Conservation (phyloP, 1,140 invertebrate species). For the Papilio polyxenes region DNA sequence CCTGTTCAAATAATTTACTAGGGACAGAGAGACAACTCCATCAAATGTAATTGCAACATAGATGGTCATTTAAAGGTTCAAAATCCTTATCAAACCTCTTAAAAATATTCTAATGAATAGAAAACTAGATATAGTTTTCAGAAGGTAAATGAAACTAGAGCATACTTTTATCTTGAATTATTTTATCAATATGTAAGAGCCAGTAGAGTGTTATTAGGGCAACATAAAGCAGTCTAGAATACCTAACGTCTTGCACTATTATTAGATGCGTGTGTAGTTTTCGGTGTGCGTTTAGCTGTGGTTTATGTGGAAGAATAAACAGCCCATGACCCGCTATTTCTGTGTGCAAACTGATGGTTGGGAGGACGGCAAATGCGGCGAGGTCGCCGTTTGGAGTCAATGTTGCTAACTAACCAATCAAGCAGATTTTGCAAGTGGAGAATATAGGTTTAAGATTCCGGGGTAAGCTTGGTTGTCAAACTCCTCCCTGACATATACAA, state of each 20-base stretch:
- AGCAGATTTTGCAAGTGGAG: neutral
- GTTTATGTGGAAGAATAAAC: slow-evolving; percentile 33
- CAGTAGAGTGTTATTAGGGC: neutral
- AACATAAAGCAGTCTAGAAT: slow-evolving; percentile 23
- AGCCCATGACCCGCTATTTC: slow-evolving; percentile 37
- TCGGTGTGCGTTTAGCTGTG: slow-evolving; percentile 11
- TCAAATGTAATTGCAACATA: too few species aligned
- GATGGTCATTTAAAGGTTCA: too few species aligned
- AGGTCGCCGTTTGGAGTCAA: neutral
- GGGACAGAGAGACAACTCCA: too few species aligned
- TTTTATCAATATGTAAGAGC: neutral
- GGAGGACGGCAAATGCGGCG: neutral
- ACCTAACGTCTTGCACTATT: slow-evolving; percentile 28
- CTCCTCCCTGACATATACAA: too few species aligned
- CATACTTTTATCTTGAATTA: neutral
- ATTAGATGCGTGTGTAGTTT: slow-evolving; percentile 11
- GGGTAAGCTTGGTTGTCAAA: too few species aligned
- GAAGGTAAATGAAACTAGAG: neutral
- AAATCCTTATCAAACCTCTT: too few species aligned
- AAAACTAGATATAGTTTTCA: too few species aligned
- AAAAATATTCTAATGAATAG: too few species aligned
- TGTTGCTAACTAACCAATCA: neutral
- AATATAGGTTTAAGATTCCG: neutral
- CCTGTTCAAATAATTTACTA: neutral
- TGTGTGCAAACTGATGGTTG: neutral